Evolutionary conservation across 2,888 invertebrate species (phyloP).

Genomic region (Mimas tiliae): DNA sequence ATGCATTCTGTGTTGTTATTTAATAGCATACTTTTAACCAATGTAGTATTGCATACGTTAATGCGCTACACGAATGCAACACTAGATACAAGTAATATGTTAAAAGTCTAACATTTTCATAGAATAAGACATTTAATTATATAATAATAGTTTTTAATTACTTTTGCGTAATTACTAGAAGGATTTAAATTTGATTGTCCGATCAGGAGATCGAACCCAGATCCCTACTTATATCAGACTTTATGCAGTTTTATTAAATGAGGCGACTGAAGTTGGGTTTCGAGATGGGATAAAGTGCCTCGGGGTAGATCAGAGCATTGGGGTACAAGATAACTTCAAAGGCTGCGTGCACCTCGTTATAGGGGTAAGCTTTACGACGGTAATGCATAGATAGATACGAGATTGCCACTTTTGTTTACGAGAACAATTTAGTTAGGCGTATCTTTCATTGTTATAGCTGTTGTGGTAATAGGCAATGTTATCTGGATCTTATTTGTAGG

Average conservation of each 20-base stretch:
- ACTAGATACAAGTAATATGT: too few relatives aligned
- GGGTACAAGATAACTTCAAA: neutral
- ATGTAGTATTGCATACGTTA: too few relatives aligned
- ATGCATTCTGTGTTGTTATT: too few relatives aligned
- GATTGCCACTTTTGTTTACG: constrained; percentile 31
- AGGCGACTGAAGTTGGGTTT: neutral
- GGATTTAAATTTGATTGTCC: too few relatives aligned
- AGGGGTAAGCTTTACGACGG: constrained; percentile 43
- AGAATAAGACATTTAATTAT: too few relatives aligned
- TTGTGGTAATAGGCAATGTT: neutral
- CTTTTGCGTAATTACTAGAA: too few relatives aligned
- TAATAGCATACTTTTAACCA: too few relatives aligned
- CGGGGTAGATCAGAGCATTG: neutral
- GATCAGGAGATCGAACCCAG: too few relatives aligned
- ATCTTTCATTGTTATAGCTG: neutral
- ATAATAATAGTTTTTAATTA: too few relatives aligned
- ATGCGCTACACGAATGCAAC: too few relatives aligned
- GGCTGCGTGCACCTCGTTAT: constrained; percentile 20
- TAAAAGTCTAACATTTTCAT: too few relatives aligned
- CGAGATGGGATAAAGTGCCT: neutral
- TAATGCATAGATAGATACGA: constrained; percentile 35
- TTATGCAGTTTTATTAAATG: neutral
- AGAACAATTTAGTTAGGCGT: neutral
- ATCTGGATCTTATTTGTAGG: neutral
- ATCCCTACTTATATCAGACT: too few relatives aligned